phyloP scores from a whole-genome alignment of 37 sponge, comb jelly and placozoan genomes.

The Eunapius fragilis region DNA sequence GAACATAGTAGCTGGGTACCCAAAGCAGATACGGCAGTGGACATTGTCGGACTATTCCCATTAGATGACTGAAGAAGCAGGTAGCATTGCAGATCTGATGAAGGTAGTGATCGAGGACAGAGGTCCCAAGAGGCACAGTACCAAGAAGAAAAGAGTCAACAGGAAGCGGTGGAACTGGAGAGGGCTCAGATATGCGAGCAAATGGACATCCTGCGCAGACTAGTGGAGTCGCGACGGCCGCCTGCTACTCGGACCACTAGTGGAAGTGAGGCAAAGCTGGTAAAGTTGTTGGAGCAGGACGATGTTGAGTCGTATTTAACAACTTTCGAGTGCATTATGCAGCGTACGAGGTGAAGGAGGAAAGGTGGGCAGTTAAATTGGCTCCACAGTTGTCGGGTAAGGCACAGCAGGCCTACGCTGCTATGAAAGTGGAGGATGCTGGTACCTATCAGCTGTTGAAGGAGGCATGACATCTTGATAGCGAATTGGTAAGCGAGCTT shows the following conservation, averaged over 20 bases:
- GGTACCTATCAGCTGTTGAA: conserved; percentile 26
- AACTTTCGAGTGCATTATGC: conserved; percentile 28
- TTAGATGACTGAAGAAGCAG: too few relatives aligned
- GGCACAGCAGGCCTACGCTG: background rate
- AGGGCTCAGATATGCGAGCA: background rate
- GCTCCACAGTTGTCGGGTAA: conserved; percentile 21
- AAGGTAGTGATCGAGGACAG: conserved; percentile 12
- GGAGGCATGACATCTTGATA: conserved; percentile 29
- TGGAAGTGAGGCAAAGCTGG: too few relatives aligned
- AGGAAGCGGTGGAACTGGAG: background rate
- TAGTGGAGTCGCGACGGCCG: background rate
- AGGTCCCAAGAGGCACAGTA: background rate
- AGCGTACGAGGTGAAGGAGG: conserved; percentile 15
- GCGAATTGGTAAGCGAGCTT: conserved; percentile 19
- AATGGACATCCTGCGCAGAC: background rate
- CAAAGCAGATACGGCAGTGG: too few relatives aligned
- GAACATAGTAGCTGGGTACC: too few relatives aligned
- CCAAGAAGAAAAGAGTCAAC: background rate
- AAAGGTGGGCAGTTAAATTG: conserved; percentile 9
- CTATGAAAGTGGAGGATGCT: conserved; percentile 39
- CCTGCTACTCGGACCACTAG: too few relatives aligned
- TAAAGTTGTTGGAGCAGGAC: conserved; percentile 11
- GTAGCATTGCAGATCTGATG: conserved; percentile 4
- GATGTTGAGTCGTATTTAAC: conserved; percentile 32
- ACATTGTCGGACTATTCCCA: too few relatives aligned